Conservation (phyloP, 2,113 vertebrate genomes). For the Eubucco bourcierii region DNA sequence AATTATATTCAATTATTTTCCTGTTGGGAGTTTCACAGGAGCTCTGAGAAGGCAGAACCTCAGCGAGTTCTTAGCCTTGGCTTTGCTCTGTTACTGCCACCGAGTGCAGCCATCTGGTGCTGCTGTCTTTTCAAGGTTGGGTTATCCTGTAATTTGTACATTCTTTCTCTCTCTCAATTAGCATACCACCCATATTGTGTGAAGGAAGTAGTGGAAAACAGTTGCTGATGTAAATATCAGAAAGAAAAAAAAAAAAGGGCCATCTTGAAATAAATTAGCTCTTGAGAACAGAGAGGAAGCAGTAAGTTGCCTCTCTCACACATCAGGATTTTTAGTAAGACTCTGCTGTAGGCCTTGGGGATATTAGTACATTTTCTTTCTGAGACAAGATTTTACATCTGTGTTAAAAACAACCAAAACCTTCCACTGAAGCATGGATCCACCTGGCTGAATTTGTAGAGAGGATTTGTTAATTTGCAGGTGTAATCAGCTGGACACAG, state of each 20-base stretch:
- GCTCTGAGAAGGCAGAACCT: background rate
- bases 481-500: background rate
- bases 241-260: rapidly evolving
- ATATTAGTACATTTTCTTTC: background rate
- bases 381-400: background rate
- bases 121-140: conserved; percentile 66
- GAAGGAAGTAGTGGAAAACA: background rate
- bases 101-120: conserved; percentile 56
- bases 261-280: background rate
- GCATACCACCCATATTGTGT: background rate
- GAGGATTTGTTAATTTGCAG: background rate
- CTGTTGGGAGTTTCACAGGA: background rate
- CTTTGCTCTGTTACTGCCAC: conserved; percentile 41
- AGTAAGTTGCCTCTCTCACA: background rate
- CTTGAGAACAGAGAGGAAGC: background rate
- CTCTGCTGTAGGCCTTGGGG: background rate
- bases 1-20: background rate
- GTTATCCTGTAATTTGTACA: conserved; percentile 45
- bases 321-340: background rate
- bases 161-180: conserved; percentile 40
- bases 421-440: background rate
- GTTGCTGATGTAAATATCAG: background rate
- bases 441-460: background rate
- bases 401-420: background rate
- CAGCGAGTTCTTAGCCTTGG: conserved; percentile 3